Percentiles rank a stretch among this genome's conserved stretches.
Evolutionary conservation across 2,888 invertebrate genomes (phyloP).

Genomic region (Gonocerus acuteangulatus): DNA sequence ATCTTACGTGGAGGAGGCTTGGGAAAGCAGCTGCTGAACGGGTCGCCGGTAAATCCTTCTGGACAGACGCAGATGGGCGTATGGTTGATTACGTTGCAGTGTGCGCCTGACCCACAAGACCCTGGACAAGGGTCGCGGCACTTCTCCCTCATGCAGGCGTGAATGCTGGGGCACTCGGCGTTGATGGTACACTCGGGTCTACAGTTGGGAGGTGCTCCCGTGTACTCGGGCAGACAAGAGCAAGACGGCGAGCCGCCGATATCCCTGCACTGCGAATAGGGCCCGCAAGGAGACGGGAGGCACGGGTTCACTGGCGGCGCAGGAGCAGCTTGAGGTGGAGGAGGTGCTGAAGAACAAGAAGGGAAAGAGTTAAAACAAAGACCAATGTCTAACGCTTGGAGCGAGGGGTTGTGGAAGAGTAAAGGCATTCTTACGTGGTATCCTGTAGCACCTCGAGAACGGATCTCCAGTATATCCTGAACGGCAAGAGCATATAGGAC

Average conservation of each 20-base stretch:
- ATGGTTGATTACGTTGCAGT: constrained; percentile 74
- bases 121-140: constrained; percentile 67
- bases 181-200: constrained; percentile 72
- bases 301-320: constrained; percentile 51
- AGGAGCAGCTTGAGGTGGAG: constrained; percentile 33
- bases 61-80: constrained; percentile 68
- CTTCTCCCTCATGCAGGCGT: constrained; percentile 61
- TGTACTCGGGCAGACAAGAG: constrained; percentile 62
- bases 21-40: constrained; percentile 59
- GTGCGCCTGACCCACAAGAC: constrained; percentile 68
- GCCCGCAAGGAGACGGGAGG: constrained; percentile 68
- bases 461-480: constrained; percentile 50
- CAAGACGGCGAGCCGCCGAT: constrained; percentile 67
- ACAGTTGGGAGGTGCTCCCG: constrained; percentile 69
- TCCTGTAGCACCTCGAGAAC: constrained; percentile 39
- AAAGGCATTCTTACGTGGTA: neutral
- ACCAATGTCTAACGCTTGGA: too few relatives aligned
- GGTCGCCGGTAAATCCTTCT: constrained; percentile 68
- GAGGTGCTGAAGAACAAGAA: constrained; percentile 34
- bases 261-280: constrained; percentile 69
- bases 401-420: too few relatives aligned
- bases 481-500: constrained; percentile 61
- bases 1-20: constrained; percentile 45
- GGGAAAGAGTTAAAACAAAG: constrained; percentile 38
- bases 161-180: constrained; percentile 54